Percentiles rank a stretch among this genome's conserved stretches.
Conservation (phyloP, 2,888 invertebrate species). For the Oscheius sp. region DNA sequence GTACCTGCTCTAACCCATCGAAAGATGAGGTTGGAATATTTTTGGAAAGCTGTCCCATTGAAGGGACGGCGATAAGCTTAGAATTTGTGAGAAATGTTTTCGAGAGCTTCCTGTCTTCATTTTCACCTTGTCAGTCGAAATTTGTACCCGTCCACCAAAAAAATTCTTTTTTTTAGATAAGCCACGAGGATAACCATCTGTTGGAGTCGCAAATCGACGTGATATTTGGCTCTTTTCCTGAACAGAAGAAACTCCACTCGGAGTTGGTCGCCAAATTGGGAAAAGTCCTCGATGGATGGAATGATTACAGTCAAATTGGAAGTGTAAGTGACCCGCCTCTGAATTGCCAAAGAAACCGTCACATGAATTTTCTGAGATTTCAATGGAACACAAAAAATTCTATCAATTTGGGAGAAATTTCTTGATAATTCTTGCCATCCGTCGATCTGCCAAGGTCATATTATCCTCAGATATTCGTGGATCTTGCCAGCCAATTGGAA, state of each 20-base stretch:
- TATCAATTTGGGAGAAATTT: not conserved
- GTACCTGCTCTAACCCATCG: no score
- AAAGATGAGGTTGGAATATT: no score
- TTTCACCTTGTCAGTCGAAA: not conserved
- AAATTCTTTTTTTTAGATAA: no score
- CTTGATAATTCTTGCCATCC: not conserved
- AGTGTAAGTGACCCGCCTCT: no score
- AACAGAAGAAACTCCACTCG: slow-evolving; percentile 29
- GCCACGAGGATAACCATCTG: slow-evolving; percentile 27
- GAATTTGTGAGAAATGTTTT: no score
- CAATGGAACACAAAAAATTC: no score
- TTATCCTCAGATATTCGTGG: slow-evolving; percentile 35
- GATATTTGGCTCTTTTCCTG: slow-evolving; percentile 30
- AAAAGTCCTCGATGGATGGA: slow-evolving; percentile 34
- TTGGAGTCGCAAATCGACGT: slow-evolving; percentile 16
- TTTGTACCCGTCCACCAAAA: not conserved
- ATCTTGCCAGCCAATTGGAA: slow-evolving; percentile 22
- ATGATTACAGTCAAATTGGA: slow-evolving; percentile 36
- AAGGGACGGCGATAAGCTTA: no score
- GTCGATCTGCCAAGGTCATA: not conserved
- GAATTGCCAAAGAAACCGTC: no score
- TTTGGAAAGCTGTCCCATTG: no score
- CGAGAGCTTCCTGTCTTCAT: no score
- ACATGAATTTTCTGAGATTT: no score
- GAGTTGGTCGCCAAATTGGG: slow-evolving; percentile 33